Evolutionary conservation across 92 coral and sea anemone species (phyloP), one percentile per base, ranked within the genome.

Genomic region (Umimayanthus kanabou): DNA sequence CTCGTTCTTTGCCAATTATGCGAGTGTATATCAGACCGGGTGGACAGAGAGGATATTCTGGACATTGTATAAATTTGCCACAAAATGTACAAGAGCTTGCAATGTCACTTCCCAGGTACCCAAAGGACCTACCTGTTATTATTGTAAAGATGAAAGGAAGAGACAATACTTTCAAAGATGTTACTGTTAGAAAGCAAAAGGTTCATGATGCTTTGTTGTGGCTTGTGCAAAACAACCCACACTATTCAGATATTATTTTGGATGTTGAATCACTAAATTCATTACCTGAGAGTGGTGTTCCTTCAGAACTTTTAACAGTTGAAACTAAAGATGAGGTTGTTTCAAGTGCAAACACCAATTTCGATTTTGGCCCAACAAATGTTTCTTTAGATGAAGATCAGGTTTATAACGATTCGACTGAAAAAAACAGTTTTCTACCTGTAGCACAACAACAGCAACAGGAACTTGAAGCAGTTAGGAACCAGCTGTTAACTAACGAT

Each of bases 1-100:
- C 88, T 39, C 67, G 80, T 84, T 74, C 88, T 84, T 76, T 84
- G 14, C 88, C 88, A 11, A 92, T 92, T 78, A 92, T 92, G 94
- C 75, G 89, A 80, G 92, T 92, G 37, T 92, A 92, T 86, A 77
- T 92, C 20, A 92, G 89, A 78, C 94, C 94, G 4, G 94, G 94
- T 43, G 94, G 92, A 29, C 94, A 92, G 77, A 92, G 92, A 80
- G 94, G 94, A 39, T 91, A 91, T 88, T 77, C 91, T 28, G 92
- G 92, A 40, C 93, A 91, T 84, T 89, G 90, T 73, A 86, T 92
- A 26, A 92, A 92, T 90, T 87, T 92, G 77, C 92, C 94, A 29
- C 92, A 92, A 85, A 81, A 92, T 33, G 87, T 90, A 45, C 64
- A 86, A 66, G 95, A 90, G 76, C 89, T 92, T 61, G 93, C 94